Percentiles rank a stretch among this genome's conserved stretches.
phyloP scores from a whole-genome alignment of 2,888 invertebrate species.

The Ganaspis brasiliensis region DNA sequence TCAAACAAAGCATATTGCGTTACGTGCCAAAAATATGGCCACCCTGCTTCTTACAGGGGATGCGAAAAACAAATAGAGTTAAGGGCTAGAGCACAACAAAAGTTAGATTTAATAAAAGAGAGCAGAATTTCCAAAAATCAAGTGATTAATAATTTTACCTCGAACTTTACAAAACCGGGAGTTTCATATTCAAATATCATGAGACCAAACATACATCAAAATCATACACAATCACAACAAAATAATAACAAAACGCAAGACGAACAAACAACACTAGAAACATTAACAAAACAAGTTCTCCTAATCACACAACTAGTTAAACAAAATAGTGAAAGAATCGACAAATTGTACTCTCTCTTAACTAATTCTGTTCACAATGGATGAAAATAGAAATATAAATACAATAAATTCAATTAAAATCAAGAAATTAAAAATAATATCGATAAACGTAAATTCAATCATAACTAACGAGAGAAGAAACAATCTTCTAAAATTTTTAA shows the following conservation, averaged over 20 bases:
- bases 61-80: constrained; percentile 45
- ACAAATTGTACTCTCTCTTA: neutral
- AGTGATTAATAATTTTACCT: neutral
- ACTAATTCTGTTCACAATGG: neutral
- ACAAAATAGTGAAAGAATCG: neutral
- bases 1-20: constrained; percentile 45
- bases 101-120: neutral
- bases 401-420: neutral
- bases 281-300: neutral
- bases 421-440: constrained; percentile 50
- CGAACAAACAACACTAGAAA: neutral
- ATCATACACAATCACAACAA: neutral
- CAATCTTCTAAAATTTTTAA: constrained; percentile 44
- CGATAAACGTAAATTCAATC: constrained; percentile 57
- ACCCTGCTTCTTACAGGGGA: constrained; percentile 56
- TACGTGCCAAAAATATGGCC: constrained; percentile 45
- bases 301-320: neutral
- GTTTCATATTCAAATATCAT: neutral
- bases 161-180: neutral
- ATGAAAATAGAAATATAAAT: neutral
- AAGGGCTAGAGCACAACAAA: constrained; percentile 9
- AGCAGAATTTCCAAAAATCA: neutral
- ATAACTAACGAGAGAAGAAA: constrained; percentile 50
- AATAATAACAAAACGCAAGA: neutral
- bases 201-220: neutral